Conservation (phyloP, 2,888 invertebrate genomes). For the Pollenia labialis region DNA sequence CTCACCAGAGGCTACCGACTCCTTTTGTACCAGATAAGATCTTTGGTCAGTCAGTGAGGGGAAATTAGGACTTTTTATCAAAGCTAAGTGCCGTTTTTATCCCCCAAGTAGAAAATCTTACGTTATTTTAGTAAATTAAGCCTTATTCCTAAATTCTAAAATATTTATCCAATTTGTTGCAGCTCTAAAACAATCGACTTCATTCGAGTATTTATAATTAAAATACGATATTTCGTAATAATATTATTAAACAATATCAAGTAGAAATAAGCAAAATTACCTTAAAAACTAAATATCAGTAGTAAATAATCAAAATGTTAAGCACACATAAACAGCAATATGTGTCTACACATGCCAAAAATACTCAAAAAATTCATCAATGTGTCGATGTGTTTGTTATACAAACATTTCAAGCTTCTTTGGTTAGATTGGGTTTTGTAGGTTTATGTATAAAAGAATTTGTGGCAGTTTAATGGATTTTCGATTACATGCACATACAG, state of each 20-base stretch:
- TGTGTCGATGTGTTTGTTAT: not conserved
- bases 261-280: not conserved
- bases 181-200: not conserved
- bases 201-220: not conserved
- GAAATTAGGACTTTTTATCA: too few species aligned
- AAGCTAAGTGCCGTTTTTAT: too few species aligned
- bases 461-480: constrained; percentile 56
- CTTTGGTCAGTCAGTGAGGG: too few species aligned
- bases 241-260: constrained; percentile 21
- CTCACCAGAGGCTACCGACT: too few species aligned
- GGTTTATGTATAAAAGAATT: constrained; percentile 34
- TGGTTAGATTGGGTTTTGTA: not conserved
- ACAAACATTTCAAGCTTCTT: not conserved
- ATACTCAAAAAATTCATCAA: not conserved
- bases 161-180: not conserved
- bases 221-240: not conserved
- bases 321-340: constrained; percentile 13
- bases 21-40: too few species aligned
- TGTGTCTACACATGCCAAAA: constrained; percentile 3
- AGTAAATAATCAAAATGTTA: constrained; percentile 51
- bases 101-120: too few species aligned
- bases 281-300: constrained; percentile 6
- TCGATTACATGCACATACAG: constrained; percentile 63
- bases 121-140: not conserved
- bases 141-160: not conserved